Base-by-base conservation (phyloP, 2,888 invertebrate species). In the Hedya salicella region DNA sequence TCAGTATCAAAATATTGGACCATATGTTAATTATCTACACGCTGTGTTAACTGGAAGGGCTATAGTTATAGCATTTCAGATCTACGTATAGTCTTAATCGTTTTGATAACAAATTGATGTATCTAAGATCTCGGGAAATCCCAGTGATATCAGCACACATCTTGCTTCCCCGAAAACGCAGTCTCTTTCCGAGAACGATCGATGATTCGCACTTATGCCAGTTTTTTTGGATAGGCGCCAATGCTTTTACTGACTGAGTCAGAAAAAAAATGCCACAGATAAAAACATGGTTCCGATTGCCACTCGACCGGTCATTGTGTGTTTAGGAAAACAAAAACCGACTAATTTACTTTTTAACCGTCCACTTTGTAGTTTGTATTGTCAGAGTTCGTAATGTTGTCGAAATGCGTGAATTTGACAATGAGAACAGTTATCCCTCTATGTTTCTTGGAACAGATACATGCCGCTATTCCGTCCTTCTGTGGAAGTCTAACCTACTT, bases 211-310 rank as follows among this genome's bases (percentile, higher is more conserved):
- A 87, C 88, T 87, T 84, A 81, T 80, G 79, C 73, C 76, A 76
- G 76, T 72, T 87, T 91, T 91, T 89, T 88, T 83, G 73, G 62
- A 46, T 62, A 87, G 92, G 92, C 91, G 92, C 92, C 92, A 87
- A 80, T 78, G 88, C 90, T 91, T 89, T 91, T 91, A 91, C 84
- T 75, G 71, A 69, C 74, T n/a, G 75, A 71, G 74, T 70, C 76
- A 72, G 76, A 82, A 83, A 89, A 89, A 89, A 88, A 80, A 73
- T 66, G 68, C 62, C 54, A 69, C 79, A 79, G 83, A 82, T 80
- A 81, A 77, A 76, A 76, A 77, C 75, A 44, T 44, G 53, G 66
- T 62, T 48, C 62, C 56, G 67, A 63, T 63, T 62, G 67, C 64
- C 79, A 77, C 79, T 74, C 82, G 71, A 84, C 74, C 78, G 81